Base-by-base conservation (phyloP, 2,888 invertebrate genomes). In the Limnephilus lunatus region DNA sequence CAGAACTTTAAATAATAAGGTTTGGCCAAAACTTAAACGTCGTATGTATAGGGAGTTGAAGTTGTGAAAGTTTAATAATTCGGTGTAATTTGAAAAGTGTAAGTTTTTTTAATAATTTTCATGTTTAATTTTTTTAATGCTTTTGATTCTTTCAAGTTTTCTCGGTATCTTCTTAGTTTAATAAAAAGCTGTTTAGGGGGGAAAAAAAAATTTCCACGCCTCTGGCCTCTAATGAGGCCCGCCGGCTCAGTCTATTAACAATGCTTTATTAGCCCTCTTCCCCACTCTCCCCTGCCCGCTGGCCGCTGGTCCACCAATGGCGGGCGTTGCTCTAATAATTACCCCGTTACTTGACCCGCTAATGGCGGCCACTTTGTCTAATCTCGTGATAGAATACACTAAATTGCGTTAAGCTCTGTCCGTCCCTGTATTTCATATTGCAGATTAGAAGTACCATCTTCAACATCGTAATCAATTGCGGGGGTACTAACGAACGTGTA, bases 311-410 rank as follows among this genome's bases (percentile, higher is more conserved):
- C 48, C 15, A 44, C 86, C 86, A 83, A 44, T 86, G 48, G 83
- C 83, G 35, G 48, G 86, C 86, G 86, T 48, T 39, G 12, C 44
- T 44, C 48, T 39, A 48, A 86, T 86, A 86, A 86, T 86, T 86
- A 86, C 86, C 86, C 44, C 86, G 39, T 44, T 86, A 83, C 83
- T 83, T 83, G 83, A 32, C 83, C 86, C 86, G 44, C 86, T 86
- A 86, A 86, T 86, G 86, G 48, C 44, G 44, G 44, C 44, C 86
- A 86, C 86, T 86, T 44, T 86, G 48, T 90, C 90, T 90, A 81
- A 90, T 90, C 81, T 82, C 81, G 81, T 90, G 44, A 90, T 90
- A 90, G 82, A 90, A 39, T 90, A 90, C 90, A 44, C 81, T 86
- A 44, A 44, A 44, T 86, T 86, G 44, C 44, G 86, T 86, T 86